Percentiles rank a stretch among this genome's conserved stretches.
These are phyloP conservation scores for Echinops telfairi DNA, from an alignment of 2,113 vertebrate species.

Conservation along the genomic window DNA sequence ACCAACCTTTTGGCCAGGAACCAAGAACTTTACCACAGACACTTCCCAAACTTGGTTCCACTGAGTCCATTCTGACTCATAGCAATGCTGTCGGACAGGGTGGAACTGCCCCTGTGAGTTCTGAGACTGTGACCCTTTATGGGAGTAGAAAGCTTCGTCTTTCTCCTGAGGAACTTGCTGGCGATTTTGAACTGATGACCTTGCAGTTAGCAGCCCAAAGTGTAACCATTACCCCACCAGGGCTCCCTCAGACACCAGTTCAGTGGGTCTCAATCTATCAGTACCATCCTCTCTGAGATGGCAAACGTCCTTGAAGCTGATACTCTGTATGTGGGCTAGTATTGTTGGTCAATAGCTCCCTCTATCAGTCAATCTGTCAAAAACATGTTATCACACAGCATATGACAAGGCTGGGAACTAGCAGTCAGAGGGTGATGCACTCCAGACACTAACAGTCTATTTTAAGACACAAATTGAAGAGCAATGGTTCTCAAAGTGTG, in stretches of 20 bases:
- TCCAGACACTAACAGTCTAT: background rate
- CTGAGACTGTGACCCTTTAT: too few species aligned
- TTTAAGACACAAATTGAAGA: background rate
- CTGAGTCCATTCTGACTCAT: too few species aligned
- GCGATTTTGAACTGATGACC: too few species aligned
- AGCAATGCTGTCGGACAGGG: too few species aligned
- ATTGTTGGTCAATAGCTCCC: conserved; percentile 75
- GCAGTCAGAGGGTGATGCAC: background rate
- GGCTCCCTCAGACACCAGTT: too few species aligned
- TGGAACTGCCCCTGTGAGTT: too few species aligned
- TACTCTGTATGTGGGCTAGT: background rate
- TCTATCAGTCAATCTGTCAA: conserved; percentile 72
- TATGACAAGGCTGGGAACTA: background rate
- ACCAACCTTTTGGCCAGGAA: background rate
- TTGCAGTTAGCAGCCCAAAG: too few species aligned
- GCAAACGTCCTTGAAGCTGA: background rate
- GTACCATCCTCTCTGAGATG: background rate
- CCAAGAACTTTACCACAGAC: too few species aligned
- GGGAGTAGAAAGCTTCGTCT: too few species aligned
- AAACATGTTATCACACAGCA: background rate
- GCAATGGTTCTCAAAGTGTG: background rate
- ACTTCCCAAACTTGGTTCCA: conserved; percentile 10
- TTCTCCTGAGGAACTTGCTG: too few species aligned
- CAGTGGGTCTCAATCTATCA: background rate
- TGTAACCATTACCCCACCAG: too few species aligned